Base-by-base conservation (phyloP, 2,113 vertebrate species). In the Halcyon senegalensis region DNA sequence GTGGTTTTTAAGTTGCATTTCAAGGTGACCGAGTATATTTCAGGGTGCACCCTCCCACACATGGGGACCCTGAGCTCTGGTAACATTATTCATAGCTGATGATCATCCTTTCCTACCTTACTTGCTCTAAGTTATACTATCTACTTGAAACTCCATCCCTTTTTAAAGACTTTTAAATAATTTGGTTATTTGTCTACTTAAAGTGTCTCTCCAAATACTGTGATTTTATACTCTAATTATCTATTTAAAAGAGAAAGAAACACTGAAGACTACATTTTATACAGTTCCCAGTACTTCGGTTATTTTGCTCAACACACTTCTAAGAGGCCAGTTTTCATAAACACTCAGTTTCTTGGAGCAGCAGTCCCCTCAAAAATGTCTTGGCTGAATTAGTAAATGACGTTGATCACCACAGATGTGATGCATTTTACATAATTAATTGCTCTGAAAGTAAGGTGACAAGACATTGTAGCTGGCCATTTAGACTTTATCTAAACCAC, bases 21-120 rank as follows among this genome's bases (percentile, higher is more conserved):
- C 25, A 35, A 50, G 81, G 21, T 46, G 9, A 63, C 11, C 0
- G 0, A 37, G 20, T 5, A 12, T 35, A 33, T 37, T 83, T 79
- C 30, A 39, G 15, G 55, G 25, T 0, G 0, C 43, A 72, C 13
- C 11, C 10, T 46, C 24, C 11, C 0, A 1, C 2, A 0, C 5
- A 0, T 60, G 30, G 44, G n/a, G 35, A 76, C 8, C 31, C 14
- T 76, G 25, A 75, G 33, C 20, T 76, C 51, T 46, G 37, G 23
- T 48, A 35, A 33, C 44, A 75, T 17, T 16, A 76, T 62, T 53
- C 35, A 44, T 58, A 58, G 12, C 18, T 67, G 58, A 10, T 63
- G 8, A 66, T 63, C 1, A 3, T 58, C 30, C 10, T 66, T 46
- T 76, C 37, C 63, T 53, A n/a, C 46, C 10, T 59, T 70, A 74